These are phyloP conservation scores for Triplophysa tibetana DNA, from an alignment of 2,113 vertebrate genomes.

Conservation along the genomic window DNA sequence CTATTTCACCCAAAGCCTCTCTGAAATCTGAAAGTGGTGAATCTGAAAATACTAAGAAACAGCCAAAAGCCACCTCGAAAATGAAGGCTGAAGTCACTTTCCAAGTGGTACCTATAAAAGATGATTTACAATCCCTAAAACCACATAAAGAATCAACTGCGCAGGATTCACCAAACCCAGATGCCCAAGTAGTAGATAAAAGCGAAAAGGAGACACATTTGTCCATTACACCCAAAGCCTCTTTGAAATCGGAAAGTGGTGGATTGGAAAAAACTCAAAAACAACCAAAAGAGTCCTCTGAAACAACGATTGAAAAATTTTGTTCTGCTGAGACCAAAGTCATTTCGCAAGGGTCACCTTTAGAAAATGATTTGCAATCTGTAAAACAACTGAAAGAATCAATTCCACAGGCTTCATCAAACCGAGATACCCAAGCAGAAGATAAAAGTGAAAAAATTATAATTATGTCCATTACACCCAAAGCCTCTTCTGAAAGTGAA, in stretches of 20 bases:
- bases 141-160: background rate
- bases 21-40: conserved; percentile 27
- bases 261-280: background rate
- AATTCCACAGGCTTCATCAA: background rate
- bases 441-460: conserved; percentile 3
- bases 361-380: background rate
- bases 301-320: background rate
- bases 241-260: conserved; percentile 28
- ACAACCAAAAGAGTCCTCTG: conserved; percentile 1
- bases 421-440: background rate
- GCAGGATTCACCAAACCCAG: background rate
- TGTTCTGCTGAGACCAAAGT: background rate
- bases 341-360: background rate
- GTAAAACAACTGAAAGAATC: background rate
- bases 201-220: conserved; percentile 11
- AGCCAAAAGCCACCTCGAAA: conserved; percentile 5
- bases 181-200: background rate
- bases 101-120: background rate
- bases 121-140: background rate
- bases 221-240: conserved; percentile 10
- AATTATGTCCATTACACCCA: conserved; percentile 25
- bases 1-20: conserved; percentile 8
- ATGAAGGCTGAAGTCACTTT: background rate
- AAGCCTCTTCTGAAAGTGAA: conserved; percentile 19
- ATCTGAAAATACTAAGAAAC: background rate